Evolutionary conservation across 2,888 invertebrate species (phyloP), one percentile per base, ranked within the genome.

Genomic region (Cheilosia soror): DNA sequence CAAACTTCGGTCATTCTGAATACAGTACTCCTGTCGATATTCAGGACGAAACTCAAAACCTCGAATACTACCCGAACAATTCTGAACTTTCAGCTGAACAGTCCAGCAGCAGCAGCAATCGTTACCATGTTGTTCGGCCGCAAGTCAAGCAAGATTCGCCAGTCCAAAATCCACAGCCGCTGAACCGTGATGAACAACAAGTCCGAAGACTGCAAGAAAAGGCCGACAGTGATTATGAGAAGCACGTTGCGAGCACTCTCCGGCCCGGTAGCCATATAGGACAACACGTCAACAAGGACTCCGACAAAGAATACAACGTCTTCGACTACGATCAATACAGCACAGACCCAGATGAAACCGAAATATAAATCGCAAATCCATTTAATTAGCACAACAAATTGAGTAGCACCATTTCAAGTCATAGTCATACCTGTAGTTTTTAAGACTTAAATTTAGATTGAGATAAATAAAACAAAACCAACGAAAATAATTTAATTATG

Each of bases 311-410:
- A 42, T 91, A 91, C 90, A 91, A 91, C 78, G 89, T 90, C 40
- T 91, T 91, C 71, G 92, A 92, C 87, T 91, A 91, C 72, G 91
- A 91, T 87, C 88, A 89, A 20, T 90, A 90, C 75, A 89, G 90
- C 71, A 88, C 87, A 0, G 89, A 90, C 82, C 90, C 91, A 20
- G 88, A 87, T n/a, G 87, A 88, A 85, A 40, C 53, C 47, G 84
- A 84, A 5, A 31, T 60, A 31, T 84, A 79, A 73, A 27, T 20
- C 76, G 20, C 20, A 40, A 27, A n/a, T 15, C 15, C 15, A 6
- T 29, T n/a, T 44, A 62, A 53, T 25, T 25, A 37, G 15, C 60
- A 72, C 60, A 37, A 44, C 57, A 27, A 57, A 31, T 58, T 40
- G 29, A 57, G 53, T 37, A 4, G 7, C 55, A 47, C 62, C 62